These are phyloP conservation scores for Clistopyga incitator DNA, from an alignment of 2,888 invertebrate genomes.

Conservation along the genomic window DNA sequence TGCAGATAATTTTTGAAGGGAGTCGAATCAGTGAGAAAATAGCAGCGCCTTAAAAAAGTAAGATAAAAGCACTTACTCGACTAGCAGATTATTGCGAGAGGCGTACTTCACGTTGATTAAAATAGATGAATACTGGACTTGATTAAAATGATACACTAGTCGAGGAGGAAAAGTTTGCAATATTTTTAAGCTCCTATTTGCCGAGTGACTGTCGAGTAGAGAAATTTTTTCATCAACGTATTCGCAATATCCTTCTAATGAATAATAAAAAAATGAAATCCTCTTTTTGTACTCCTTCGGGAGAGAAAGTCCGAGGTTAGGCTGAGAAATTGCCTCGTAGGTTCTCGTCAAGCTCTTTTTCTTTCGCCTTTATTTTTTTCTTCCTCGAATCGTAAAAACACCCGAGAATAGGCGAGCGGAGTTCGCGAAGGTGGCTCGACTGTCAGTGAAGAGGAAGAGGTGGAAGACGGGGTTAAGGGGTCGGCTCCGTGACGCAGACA, in stretches of 20 bases:
- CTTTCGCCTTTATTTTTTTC: neutral
- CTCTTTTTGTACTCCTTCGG: neutral
- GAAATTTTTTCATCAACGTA: neutral
- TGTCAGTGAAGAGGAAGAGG: neutral
- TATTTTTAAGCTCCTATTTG: neutral
- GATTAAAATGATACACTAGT: too few relatives aligned
- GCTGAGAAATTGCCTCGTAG: conserved; percentile 18
- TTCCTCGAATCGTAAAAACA: neutral
- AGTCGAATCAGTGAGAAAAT: too few relatives aligned
- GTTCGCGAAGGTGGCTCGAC: conserved; percentile 9
- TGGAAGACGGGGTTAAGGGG: conserved; percentile 35
- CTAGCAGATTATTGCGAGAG: too few relatives aligned
- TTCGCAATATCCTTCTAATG: neutral
- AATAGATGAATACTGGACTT: too few relatives aligned
- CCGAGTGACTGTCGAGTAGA: neutral
- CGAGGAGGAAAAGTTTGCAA: too few relatives aligned
- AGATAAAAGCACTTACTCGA: too few relatives aligned
- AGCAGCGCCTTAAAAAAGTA: too few relatives aligned
- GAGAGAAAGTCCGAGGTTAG: neutral
- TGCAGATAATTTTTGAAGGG: too few relatives aligned
- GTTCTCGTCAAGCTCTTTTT: neutral
- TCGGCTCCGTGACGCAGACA: conserved; percentile 36
- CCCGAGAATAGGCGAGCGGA: conserved; percentile 33
- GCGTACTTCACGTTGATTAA: too few relatives aligned
- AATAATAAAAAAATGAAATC: neutral